Base-by-base conservation (phyloP, 2,113 vertebrate genomes). In the Cariama cristata region DNA sequence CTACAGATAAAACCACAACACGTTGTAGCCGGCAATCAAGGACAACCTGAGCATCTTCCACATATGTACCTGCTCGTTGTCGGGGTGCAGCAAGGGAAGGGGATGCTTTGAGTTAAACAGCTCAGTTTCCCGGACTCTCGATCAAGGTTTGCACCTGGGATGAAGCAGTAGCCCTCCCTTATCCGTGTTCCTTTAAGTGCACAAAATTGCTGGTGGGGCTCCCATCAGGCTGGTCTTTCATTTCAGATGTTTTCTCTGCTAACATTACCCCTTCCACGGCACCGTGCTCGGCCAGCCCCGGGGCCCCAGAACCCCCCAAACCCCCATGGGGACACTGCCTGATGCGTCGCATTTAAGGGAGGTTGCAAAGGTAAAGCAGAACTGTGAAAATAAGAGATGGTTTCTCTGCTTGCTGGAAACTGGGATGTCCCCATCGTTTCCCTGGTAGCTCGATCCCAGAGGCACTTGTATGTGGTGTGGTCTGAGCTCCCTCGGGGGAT, bases 281-380 rank as follows among this genome's bases (percentile, higher is more conserved):
- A 30, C 0, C 0, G 16, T 58, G 20, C 27, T 76, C 0, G 0
- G 44, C 56, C 22, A 47, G 9, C 20, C 5, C 63, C 1, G 1
- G 21, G 38, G n/a, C 21, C 23, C 52, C 11, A 2, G 15, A 63
- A 15, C 21, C 42, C 53, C 59, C 30, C 49, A 64, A 52, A 30
- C 6, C 21, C 62, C n/a, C 30, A 2, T 6, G 35, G 35, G 71
- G 21, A 49, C 16, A 7, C 52, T 88, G 73, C 66, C 35, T 68
- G 85, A 94, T 32, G 42, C 3, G 3, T 14, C 47, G 56, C 69
- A 24, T 79, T 85, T 64, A 30, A 35, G 79, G 71, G 33, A 45
- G 45, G n/a, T 58, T 82, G 40, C 32, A 38, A 42, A 64, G 52
- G 47, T 44, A 73, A 91, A 76, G 35, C 30, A 90, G 77, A 35